These are phyloP conservation scores for Prenolepis imparis DNA, from an alignment of 2,888 invertebrate species.

Conservation along the genomic window DNA sequence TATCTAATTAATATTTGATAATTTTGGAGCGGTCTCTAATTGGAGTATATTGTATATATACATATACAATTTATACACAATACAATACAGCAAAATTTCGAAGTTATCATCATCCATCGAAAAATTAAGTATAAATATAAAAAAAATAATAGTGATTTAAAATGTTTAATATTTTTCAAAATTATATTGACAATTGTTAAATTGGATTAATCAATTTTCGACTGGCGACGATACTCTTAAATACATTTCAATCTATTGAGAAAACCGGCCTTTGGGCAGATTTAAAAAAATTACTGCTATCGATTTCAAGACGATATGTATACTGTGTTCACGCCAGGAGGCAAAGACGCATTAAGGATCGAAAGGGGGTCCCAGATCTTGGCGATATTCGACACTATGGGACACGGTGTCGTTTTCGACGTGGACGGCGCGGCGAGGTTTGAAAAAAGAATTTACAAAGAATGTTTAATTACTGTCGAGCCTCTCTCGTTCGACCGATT, in stretches of 20 bases:
- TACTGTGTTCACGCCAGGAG: slow-evolving; percentile 77
- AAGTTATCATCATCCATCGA: slow-evolving; percentile 16
- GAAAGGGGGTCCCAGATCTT: slow-evolving; percentile 67
- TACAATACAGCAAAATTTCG: not conserved
- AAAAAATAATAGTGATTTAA: not conserved
- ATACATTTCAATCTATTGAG: not conserved
- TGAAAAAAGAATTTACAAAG: slow-evolving; percentile 67
- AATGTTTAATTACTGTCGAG: slow-evolving; percentile 72
- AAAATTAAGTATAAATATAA: slow-evolving; percentile 1
- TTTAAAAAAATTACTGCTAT: slow-evolving; percentile 59
- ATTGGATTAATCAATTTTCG: slow-evolving; percentile 13
- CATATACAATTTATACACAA: not conserved
- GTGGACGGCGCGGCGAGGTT: slow-evolving; percentile 75
- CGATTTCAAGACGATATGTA: slow-evolving; percentile 78
- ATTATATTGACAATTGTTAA: not conserved
- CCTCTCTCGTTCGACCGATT: slow-evolving; percentile 51
- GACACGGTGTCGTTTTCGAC: slow-evolving; percentile 78
- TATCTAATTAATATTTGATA: not conserved
- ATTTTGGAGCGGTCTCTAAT: not conserved
- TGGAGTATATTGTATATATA: not conserved
- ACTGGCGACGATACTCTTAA: slow-evolving; percentile 22
- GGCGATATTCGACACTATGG: slow-evolving; percentile 78
- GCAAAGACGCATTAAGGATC: slow-evolving; percentile 69
- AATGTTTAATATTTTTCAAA: not conserved
- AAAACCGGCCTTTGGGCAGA: not conserved